Base-by-base conservation (phyloP, 2,888 invertebrate species). In the Melitaea athalia region DNA sequence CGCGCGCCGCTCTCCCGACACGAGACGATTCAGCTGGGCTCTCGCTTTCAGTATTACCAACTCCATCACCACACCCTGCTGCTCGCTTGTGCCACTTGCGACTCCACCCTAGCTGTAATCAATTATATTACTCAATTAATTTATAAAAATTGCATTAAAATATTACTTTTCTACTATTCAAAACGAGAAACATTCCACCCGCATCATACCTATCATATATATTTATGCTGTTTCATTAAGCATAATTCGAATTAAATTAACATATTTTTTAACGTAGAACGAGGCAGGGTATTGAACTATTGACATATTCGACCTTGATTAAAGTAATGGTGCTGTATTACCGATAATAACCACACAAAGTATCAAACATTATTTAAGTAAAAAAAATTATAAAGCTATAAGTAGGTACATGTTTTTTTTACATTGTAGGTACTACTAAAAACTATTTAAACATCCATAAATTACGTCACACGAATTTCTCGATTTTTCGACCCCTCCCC, bases 1-100 rank as follows among this genome's bases (percentile, higher is more conserved):
- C 78, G 71, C 82, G 82, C 88, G 88, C 81, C 80, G 81, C 79
- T 82, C 84, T 84, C 84, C 79, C 85, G 92, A 92, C 87, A 91
- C 91, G 85, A 94, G 91, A 91, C 93, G 94, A 91, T 93, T 93
- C 84, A 93, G 93, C 87, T 93, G 93, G 88, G 93, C 92, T 93
- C 92, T 91, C 81, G 93, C 93, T 90, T 91, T 93, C 85, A 93
- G 84, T 93, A 94, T 94, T 94, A 94, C 94, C 90, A 93, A 88
- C 92, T 93, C 93, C 93, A 93, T 93, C 93, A 93, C 89, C 84
- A 89, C 92, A 79, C 88, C 79, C 87, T 87, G 76, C 83, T 80
- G 81, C 77, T 76, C 76, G 63, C 77, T 78, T 59, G 62, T 61
- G 60, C 65, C 62, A 64, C 60, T 53, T 55, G 65, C 65, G 64